Conservation (phyloP, 2,113 vertebrate species). For the Emydocephalus ijimae region DNA sequence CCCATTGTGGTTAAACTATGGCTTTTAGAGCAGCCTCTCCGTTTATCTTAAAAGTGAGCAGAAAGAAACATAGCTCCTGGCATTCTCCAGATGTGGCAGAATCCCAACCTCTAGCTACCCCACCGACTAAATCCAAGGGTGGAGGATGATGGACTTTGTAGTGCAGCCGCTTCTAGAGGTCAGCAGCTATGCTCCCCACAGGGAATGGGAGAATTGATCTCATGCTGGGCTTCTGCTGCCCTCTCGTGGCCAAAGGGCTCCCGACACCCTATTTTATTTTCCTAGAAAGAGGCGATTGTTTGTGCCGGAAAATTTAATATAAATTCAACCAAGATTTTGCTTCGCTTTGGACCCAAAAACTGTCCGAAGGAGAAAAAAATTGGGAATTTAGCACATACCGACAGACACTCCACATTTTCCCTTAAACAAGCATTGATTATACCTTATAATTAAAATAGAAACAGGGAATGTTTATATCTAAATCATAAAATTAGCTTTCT, state of each 20-base stretch:
- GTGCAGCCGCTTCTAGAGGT: not conserved
- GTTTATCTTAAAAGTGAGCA: not conserved
- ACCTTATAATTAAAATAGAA: no score
- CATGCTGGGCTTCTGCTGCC: not conserved
- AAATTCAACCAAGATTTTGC: not conserved
- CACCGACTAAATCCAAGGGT: not conserved
- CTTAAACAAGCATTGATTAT: not conserved
- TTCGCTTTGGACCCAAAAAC: not conserved
- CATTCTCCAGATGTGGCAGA: not conserved
- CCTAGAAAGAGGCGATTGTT: not conserved
- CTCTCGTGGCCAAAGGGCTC: not conserved
- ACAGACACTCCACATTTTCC: not conserved
- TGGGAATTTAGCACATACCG: not conserved
- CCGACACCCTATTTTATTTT: not conserved
- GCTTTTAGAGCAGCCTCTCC: not conserved
- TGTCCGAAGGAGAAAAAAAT: not conserved
- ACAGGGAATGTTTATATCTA: not conserved
- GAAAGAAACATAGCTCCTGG: not conserved
- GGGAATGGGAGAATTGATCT: not conserved
- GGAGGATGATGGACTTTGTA: not conserved
- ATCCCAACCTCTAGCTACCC: not conserved
- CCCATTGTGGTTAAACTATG: not conserved
- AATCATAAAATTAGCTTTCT: not conserved
- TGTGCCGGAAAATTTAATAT: not conserved
- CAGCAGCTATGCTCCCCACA: fast-evolving